Base-by-base conservation (phyloP, 2,113 vertebrate species). In the Uria lomvia region DNA sequence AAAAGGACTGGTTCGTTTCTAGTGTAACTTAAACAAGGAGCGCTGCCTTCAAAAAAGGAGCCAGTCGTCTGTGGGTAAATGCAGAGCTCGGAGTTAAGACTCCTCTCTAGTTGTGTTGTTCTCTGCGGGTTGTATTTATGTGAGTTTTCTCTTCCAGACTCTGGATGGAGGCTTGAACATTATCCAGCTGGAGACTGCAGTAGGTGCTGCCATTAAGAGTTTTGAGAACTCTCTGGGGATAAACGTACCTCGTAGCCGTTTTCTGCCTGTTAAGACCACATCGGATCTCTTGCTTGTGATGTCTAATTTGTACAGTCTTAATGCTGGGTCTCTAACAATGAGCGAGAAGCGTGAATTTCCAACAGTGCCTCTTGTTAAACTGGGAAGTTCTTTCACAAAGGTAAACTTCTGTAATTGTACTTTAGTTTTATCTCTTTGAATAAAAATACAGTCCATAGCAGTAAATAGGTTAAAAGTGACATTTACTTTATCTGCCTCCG, bases 301-400 rank as follows among this genome's bases (percentile, higher is more conserved):
- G 99, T 99, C 99, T n/a, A 99, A 99, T 97, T 96, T 99, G 94
- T 99, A 99, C 84, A 99, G 99, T 98, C 99, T 99, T 98, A 98
- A 99, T 2, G 99, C 99, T 15, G 99, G 99, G 4, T 99, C 99
- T 29, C 92, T 99, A 83, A 99, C 98, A 15, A 99, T 99, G 99
- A 99, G 99, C 59, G 98, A 99, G 87, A 99, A 98, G 97, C 98
- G 99, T 7, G 99, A 99, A 97, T 99, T 99, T 95, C 99, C 99
- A 29, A 99, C 99, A 8, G 99, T 99, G 32, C 99, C 99, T 30
- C 98, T 99, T 73, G 99, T 99, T 93, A 99, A 99, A 80, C 98
- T 99, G 98, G 99, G 99, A 88, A 99, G 99, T 97, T 99, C 99
- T 92, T 99, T 99, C 98, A 99, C 99, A 78, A 99, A 99, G 99